phyloP scores from a whole-genome alignment of 2,888 invertebrate species.

The Diogma glabrata region DNA sequence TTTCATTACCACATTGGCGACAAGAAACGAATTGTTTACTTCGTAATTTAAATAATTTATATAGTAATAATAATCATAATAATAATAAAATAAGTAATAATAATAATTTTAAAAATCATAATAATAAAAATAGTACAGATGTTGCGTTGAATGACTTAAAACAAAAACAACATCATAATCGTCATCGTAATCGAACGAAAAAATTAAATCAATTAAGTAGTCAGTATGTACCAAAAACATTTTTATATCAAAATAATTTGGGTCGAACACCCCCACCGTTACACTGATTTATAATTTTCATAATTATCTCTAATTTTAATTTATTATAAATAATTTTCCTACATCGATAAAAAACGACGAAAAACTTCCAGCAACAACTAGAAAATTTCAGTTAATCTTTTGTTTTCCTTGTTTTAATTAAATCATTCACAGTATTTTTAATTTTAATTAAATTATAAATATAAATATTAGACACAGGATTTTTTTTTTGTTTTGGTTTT shows the following conservation, averaged over 20 bases:
- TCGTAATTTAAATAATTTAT: constrained; percentile 23
- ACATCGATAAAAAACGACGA: too few relatives aligned
- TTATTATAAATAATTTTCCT: too few relatives aligned
- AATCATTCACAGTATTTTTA: too few relatives aligned
- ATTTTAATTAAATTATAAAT: too few relatives aligned
- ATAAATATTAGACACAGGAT: too few relatives aligned
- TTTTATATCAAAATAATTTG: constrained; percentile 29
- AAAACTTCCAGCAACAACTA: too few relatives aligned
- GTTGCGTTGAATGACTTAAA: constrained; percentile 7
- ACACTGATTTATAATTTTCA: too few relatives aligned
- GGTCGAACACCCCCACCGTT: constrained; percentile 37
- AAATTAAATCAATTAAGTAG: constrained; percentile 25
- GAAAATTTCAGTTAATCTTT: too few relatives aligned
- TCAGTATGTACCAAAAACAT: constrained; percentile 32
- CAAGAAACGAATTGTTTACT: constrained; percentile 51
- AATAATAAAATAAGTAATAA: not conserved
- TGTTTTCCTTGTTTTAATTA: too few relatives aligned
- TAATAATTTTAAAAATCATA: constrained; percentile 2
- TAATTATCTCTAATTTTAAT: too few relatives aligned
- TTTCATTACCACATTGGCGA: constrained; percentile 60
- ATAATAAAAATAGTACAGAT: too few relatives aligned
- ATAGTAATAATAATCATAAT: constrained; percentile 13
- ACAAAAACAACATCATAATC: constrained; percentile 18
- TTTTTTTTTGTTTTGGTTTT: too few relatives aligned
- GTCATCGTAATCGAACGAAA: constrained; percentile 15